These are phyloP conservation scores for Dasyornis broadbenti DNA, from an alignment of 2,113 vertebrate genomes.

Conservation along the genomic window DNA sequence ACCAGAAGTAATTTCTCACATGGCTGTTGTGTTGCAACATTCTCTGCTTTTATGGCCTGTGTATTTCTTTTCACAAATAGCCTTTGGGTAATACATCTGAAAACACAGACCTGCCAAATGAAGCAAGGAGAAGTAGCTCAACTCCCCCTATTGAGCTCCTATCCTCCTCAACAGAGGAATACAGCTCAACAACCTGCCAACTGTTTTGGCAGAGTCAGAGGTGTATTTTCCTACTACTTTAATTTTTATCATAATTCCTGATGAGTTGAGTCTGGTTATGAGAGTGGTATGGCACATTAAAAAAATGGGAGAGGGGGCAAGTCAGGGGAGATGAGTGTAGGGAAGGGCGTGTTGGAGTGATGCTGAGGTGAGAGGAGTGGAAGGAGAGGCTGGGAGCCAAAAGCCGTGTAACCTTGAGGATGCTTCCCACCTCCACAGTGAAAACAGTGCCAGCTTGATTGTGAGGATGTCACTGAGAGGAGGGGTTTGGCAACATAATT, in stretches of 20 bases:
- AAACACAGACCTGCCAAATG: background rate
- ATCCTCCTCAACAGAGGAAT: background rate
- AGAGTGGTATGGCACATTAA: background rate
- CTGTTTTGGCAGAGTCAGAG: background rate
- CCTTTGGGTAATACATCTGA: background rate
- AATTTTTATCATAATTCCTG: background rate
- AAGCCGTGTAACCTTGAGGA: background rate
- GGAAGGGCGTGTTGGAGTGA: background rate
- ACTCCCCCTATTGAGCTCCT: background rate
- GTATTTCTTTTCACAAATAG: background rate
- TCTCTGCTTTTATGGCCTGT: background rate
- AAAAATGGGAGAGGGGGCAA: background rate
- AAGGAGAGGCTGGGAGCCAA: background rate
- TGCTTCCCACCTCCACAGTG: background rate
- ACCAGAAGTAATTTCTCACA: background rate
- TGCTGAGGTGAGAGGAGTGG: background rate
- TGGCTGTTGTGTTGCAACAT: background rate
- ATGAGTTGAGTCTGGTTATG: background rate
- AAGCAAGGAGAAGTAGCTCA: background rate
- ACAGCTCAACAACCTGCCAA: background rate
- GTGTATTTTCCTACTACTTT: background rate
- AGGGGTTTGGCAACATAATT: background rate
- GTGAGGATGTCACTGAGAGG: background rate
- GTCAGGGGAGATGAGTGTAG: background rate
- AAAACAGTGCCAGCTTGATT: background rate